Conservation (phyloP, 2,797 vertebrate genomes). For the Sphenodon punctatus region DNA sequence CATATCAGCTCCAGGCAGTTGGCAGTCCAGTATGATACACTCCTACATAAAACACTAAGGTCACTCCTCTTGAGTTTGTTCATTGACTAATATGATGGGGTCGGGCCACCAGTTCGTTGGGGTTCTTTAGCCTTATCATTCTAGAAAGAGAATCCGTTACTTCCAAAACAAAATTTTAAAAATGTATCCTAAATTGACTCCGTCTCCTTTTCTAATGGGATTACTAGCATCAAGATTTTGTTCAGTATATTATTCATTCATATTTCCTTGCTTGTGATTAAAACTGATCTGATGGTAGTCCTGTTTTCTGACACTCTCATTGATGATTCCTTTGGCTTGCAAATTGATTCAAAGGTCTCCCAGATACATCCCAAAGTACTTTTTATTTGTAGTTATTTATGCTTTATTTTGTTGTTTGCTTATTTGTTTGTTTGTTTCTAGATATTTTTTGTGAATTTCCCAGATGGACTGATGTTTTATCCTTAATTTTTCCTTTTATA, state of each 20-base stretch:
- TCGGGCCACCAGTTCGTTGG: no score
- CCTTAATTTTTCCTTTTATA: slow-evolving; percentile 25
- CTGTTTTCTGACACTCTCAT: slow-evolving; percentile 1
- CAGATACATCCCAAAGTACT: slow-evolving; percentile 29
- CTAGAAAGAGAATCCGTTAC: no score
- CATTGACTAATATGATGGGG: no score
- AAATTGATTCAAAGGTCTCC: slow-evolving; percentile 39
- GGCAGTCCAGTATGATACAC: no score
- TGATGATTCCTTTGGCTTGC: slow-evolving; percentile 9
- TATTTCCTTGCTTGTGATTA: background rate
- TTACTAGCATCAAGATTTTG: background rate
- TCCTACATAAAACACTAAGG: no score
- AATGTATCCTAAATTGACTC: no score
- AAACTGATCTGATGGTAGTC: slow-evolving; percentile 23
- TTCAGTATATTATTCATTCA: slow-evolving; percentile 26
- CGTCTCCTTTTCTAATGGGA: background rate
- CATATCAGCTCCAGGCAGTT: no score
- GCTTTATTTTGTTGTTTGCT: slow-evolving; percentile 38
- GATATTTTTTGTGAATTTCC: slow-evolving; percentile 49
- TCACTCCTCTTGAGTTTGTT: no score
- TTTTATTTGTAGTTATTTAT: slow-evolving; percentile 45
- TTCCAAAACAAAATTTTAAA: no score
- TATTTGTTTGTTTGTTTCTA: slow-evolving; percentile 38
- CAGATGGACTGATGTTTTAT: slow-evolving; percentile 28
- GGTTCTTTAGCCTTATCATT: no score